Percentiles rank a stretch among this genome's conserved stretches.
These are phyloP conservation scores for Melangyna quadrimaculata DNA, from an alignment of 2,888 invertebrate genomes.

Conservation along the genomic window DNA sequence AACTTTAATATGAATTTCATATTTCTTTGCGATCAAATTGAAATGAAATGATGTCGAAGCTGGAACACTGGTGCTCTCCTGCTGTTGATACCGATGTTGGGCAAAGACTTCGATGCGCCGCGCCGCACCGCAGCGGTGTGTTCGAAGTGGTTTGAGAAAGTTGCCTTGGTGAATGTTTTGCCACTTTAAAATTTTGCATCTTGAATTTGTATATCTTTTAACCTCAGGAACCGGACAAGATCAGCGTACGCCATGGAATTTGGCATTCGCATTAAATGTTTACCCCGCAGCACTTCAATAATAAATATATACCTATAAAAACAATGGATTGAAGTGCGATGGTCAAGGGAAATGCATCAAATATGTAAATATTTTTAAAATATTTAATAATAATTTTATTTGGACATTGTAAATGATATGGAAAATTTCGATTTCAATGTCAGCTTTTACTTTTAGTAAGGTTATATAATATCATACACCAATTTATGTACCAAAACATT, in stretches of 20 bases:
- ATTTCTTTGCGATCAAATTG: constrained; percentile 20
- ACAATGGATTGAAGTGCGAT: background rate
- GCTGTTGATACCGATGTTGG: background rate
- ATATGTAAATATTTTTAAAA: constrained; percentile 28
- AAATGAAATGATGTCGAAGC: constrained; percentile 29
- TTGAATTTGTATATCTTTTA: constrained; percentile 45
- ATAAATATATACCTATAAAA: background rate
- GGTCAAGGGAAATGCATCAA: constrained; percentile 2
- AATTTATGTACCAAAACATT: background rate
- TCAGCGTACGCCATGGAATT: constrained; percentile 45
- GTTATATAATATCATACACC: constrained; percentile 15
- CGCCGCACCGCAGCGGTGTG: too few species aligned
- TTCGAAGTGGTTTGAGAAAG: constrained; percentile 53
- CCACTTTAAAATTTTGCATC: constrained; percentile 41
- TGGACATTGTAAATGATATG: background rate
- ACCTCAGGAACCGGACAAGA: constrained; percentile 40
- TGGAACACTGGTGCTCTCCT: background rate
- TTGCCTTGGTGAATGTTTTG: constrained; percentile 55
- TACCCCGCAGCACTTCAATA: background rate
- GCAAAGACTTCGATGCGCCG: background rate
- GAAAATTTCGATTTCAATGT: constrained; percentile 36
- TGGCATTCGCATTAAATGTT: constrained; percentile 43
- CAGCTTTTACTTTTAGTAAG: background rate
- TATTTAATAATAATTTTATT: background rate
- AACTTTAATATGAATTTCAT: constrained; percentile 52